These are phyloP conservation scores for Prosapia bicincta DNA, from an alignment of 2,888 invertebrate species.

Conservation along the genomic window DNA sequence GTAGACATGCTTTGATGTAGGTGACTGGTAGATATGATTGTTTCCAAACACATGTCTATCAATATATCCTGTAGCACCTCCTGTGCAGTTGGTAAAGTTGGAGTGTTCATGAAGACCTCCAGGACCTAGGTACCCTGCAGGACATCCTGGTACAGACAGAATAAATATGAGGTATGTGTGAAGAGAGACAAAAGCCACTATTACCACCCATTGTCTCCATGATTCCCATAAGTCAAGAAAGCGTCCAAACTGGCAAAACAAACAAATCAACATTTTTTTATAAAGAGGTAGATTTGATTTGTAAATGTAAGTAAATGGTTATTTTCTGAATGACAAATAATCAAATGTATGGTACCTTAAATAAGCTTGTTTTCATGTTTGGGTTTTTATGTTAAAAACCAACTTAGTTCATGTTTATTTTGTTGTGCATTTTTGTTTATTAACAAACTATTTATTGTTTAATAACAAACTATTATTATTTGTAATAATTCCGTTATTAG, in stretches of 20 bases:
- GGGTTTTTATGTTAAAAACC: too few relatives aligned
- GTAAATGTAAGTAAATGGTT: too few relatives aligned
- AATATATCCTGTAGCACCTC: slow-evolving; percentile 78
- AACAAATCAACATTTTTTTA: too few relatives aligned
- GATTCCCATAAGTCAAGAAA: slow-evolving; percentile 55
- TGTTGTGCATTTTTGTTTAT: too few relatives aligned
- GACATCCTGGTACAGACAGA: slow-evolving; percentile 70
- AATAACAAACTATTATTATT: too few relatives aligned
- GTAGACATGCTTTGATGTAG: slow-evolving; percentile 58
- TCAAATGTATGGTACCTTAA: too few relatives aligned
- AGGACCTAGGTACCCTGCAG: slow-evolving; percentile 69
- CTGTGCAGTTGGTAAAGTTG: slow-evolving; percentile 67
- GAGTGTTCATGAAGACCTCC: slow-evolving; percentile 66
- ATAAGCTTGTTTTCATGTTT: too few relatives aligned
- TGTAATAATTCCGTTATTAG: too few relatives aligned
- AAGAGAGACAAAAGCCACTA: slow-evolving; percentile 55
- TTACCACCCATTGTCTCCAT: slow-evolving; percentile 72
- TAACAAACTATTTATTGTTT: too few relatives aligned
- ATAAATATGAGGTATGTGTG: slow-evolving; percentile 67
- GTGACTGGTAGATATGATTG: slow-evolving; percentile 59
- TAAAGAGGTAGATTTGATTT: too few relatives aligned
- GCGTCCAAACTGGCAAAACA: slow-evolving; percentile 50
- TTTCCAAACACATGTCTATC: slow-evolving; percentile 63
- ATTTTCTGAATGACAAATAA: too few relatives aligned
- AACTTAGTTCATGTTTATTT: too few relatives aligned